Evolutionary conservation across 2,797 vertebrate species (phyloP), one percentile per base, ranked within the genome.

Genomic region (Gambelia wislizenii): DNA sequence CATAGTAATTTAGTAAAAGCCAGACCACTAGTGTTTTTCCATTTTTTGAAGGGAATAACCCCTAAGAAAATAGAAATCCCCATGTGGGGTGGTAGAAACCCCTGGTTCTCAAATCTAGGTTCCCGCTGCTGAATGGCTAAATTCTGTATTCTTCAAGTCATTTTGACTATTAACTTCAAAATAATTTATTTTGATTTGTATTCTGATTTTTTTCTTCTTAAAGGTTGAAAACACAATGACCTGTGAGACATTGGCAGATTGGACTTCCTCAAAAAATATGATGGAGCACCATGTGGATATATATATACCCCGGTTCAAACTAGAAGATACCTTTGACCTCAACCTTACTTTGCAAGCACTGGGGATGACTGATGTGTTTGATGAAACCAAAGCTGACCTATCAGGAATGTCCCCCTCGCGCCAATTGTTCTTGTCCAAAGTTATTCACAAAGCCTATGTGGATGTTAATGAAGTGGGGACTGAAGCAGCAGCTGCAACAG

Each of bases 381-480:
- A 89, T 10, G 69, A 87, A 6, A 84, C 56, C 0, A 97, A 94
- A 87, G 98, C 96, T 1, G 97, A 99, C 93, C 97, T 99, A 64
- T 97, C 98, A 0, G 98, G 98, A 42, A 98, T 99, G 96, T 98
- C 97, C 0, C 93, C 93, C 47, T 81, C 94, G 2, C 94, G 94
- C 4, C 93, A 94, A 1, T 96, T 99, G 52, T 97, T 95, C 87
- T 93, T 99, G 92, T 99, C 98, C 3, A 96, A 96, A 0, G 96
- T 98, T 61, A 95, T 97, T 59, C 99, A 99, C 94, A 99, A 99
- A 94, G 96, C 98, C 0, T 98, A 97, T 0, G 95, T 99, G 90
- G 98, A 99, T 85, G 98, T 99, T 91, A 98, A 98, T 69, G 99
- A 99, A 95, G 98, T 98, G 83, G 99, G 99, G 61, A 98, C 98